Evolutionary conservation across 2,888 invertebrate species (phyloP), one percentile per base, ranked within the genome.

Genomic region (Andrena minutula): DNA sequence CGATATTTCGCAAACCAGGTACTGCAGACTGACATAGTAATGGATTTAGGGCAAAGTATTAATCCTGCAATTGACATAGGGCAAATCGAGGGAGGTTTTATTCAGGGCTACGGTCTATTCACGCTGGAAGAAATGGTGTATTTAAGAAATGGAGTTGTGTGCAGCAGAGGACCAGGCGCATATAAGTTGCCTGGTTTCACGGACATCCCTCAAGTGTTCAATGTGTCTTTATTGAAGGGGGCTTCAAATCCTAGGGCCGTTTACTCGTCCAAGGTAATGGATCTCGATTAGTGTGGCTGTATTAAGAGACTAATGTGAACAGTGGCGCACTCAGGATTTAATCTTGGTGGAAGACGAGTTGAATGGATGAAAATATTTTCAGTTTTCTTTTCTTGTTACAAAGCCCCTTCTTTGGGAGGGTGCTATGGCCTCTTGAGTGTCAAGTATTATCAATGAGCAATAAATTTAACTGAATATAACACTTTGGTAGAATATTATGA

Each of bases 31-130:
- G 98, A 99, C 91, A 99, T 99, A 88, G 98, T 99, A 0, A 99
- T 99, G 99, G 99, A 99, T 94, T 95, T 99, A 87, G 99, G 99
- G 0, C 97, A 97, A 88, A 99, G 99, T 94, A 94, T 99, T 73
- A 99, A 99, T 94, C 99, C 99, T 3, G 99, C 99, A 1, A 98
- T 99, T 85, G 99, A 99, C 90, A 97, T 99, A 88, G 99, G 99
- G 0, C 99, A 99, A 95, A 97, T 99, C 20, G 99, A 99, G 94
- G 99, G 99, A 2, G 99, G 96, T 0, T 99, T 99, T 90, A 95
- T 98, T 92, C 99, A 99, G 95, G 99, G 99, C 0, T 98, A 98
- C 90, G 99, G 99, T 1, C 93, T 99, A 75, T 98, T 97, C 90
- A 97, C 98, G 0, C 94, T 99, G 91, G 99, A 99, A 94, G 98